A percentile compares a stretch with the other conserved stretches of the same genome.
phyloP scores from a whole-genome alignment of 2,113 vertebrate genomes.

The Todiramphus saurophagus region DNA sequence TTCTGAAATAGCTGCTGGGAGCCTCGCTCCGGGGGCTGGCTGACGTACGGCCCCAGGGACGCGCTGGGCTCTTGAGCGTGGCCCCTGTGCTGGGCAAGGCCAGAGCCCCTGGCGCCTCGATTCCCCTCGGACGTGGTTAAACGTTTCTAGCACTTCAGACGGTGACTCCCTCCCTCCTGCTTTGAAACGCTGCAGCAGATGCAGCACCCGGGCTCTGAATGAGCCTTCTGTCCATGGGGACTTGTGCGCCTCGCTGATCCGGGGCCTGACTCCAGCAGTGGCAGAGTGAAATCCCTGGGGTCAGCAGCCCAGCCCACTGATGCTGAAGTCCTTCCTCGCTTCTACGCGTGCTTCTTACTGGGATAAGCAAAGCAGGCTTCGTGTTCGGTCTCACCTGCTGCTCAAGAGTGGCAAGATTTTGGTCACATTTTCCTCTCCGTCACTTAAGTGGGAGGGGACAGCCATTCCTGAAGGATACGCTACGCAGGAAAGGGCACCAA shows the following conservation, averaged over 20 bases:
- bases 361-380: accelerated
- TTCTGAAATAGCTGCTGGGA: not conserved
- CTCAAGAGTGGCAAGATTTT: not conserved
- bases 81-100: not conserved
- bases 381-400: not conserved
- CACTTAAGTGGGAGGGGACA: not conserved
- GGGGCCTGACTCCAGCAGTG: not conserved
- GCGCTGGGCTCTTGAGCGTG: not conserved
- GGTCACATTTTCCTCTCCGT: not conserved
- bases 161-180: not conserved
- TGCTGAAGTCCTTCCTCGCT: not conserved
- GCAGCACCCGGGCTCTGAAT: not conserved
- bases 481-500: not conserved
- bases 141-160: not conserved
- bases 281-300: not conserved
- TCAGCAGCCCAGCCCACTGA: not conserved
- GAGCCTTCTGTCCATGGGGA: not conserved
- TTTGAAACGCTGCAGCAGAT: not conserved
- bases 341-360: accelerated
- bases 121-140: not conserved
- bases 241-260: not conserved
- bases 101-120: accelerated
- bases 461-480: not conserved
- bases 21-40: accelerated
- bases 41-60: accelerated